Evolutionary conservation across 2,113 vertebrate genomes (phyloP).

Genomic region (Blennius ocellaris): DNA sequence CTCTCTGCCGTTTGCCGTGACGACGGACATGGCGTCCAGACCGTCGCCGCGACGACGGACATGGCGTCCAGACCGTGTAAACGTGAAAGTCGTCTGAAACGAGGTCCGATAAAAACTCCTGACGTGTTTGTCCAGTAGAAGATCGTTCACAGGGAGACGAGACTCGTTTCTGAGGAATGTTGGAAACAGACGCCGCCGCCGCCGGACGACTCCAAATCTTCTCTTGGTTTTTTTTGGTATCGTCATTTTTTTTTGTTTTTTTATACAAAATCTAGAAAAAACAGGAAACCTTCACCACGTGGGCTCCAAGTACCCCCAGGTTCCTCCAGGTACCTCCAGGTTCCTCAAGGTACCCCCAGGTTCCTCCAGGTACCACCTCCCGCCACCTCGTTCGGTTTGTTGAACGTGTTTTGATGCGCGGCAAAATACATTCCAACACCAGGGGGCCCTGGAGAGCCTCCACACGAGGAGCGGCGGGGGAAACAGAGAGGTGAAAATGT

Average conservation of each 20-base stretch:
- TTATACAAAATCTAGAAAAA: constrained; percentile 68
- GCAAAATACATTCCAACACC: neutral
- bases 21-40: no score
- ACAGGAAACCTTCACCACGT: neutral
- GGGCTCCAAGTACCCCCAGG: neutral
- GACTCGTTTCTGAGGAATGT: constrained; percentile 56
- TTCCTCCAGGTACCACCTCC: neutral
- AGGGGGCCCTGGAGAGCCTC: no score
- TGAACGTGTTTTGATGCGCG: constrained; percentile 8
- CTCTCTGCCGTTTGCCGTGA: no score
- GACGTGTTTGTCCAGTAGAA: no score
- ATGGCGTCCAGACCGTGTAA: no score
- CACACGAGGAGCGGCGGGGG: no score
- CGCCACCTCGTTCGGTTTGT: neutral
- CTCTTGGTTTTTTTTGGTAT: constrained; percentile 11
- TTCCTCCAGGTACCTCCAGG: neutral
- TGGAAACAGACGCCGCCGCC: constrained; percentile 14
- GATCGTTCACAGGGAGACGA: no score
- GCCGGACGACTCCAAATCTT: neutral
- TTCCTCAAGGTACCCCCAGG: neutral
- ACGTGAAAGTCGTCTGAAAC: no score
- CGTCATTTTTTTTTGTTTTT: constrained; percentile 51
- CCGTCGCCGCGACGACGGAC: no score
- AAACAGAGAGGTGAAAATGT: constrained; percentile 62
- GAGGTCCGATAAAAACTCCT: no score